Base-by-base conservation (phyloP, 2,113 vertebrate species). In the Leucosticte australis region DNA sequence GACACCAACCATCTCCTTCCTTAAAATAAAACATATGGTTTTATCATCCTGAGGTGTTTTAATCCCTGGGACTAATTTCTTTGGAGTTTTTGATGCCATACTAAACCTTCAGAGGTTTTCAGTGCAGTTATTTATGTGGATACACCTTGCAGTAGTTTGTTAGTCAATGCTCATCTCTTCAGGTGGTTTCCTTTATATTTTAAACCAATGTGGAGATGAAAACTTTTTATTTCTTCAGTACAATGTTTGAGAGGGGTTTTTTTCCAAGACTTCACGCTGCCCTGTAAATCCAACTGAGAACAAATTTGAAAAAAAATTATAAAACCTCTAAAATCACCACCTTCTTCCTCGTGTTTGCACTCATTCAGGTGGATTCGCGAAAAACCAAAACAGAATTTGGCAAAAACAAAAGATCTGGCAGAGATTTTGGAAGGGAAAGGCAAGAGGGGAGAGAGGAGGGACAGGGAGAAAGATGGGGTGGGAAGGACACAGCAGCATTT, bases 401-500 rank as follows among this genome's bases (percentile, higher is more conserved):
- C 37, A 78, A 30, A 65, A 84, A 4, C 7, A 28, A 50, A 80
- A 55, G 19, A 21, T 4, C 6, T 41, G 65, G 42, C 60, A 60
- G 64, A 78, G 62, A 35, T 31, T 55, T 90, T n/a, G 50, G 55
- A 46, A 17, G 8, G 20, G 24, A 68, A 68, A 96, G 24, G 33
- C 39, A 56, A 30, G 49, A 86, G 8, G 41, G 24, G 42, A 60
- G 49, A 62, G n/a, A 76, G 20, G 11, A 93, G 26, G 15, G 35
- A 42, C 23, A 47, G 53, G 24, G 28, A 65, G 31, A 69, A 47
- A 31, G 55, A 20, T 26, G 49, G 31, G 23, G 27, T 21, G 56
- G 44, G 64, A 55, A 2, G 15, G 39, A 23, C 15, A 6, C 8
- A 15, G 10, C 19, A 46, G 6, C 0, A 0, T 57, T 31, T 39